A percentile compares a stretch with the other conserved stretches of the same genome.
These are phyloP conservation scores for Leptothorax acervorum DNA, from an alignment of 2,888 invertebrate species.

Conservation along the genomic window DNA sequence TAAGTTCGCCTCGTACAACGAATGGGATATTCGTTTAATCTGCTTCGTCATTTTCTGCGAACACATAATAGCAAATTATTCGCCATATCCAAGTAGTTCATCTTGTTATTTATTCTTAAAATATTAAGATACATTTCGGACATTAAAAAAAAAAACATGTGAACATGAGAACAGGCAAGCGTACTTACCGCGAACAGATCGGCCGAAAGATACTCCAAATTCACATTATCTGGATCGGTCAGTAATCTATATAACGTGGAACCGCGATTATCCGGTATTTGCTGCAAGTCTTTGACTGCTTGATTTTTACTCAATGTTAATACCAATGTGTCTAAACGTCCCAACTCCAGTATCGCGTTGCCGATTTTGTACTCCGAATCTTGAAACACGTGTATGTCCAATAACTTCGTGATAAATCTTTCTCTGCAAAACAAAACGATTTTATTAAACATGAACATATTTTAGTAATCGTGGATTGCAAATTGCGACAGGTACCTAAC, in stretches of 20 bases:
- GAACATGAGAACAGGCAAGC: not conserved
- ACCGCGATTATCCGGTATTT: constrained; percentile 87
- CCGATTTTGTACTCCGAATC: constrained; percentile 86
- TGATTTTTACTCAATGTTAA: constrained; percentile 86
- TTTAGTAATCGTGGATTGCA: not conserved
- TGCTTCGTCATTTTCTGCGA: constrained; percentile 87
- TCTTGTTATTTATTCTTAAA: not conserved
- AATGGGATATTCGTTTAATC: constrained; percentile 86
- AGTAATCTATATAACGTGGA: constrained; percentile 88
- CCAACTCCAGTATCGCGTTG: constrained; percentile 87
- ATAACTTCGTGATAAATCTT: constrained; percentile 86
- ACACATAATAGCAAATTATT: constrained; percentile 9
- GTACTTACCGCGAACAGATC: constrained; percentile 87
- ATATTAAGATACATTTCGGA: not conserved
- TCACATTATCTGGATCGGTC: constrained; percentile 88
- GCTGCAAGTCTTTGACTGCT: constrained; percentile 85
- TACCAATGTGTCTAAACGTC: constrained; percentile 87
- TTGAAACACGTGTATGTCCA: constrained; percentile 87
- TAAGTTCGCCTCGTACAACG: constrained; percentile 84
- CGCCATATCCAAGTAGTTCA: not conserved
- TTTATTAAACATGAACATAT: constrained; percentile 1
- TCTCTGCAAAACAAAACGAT: constrained; percentile 66
- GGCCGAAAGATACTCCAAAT: constrained; percentile 87
- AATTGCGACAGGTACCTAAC: constrained; percentile 68
- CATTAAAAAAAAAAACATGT: not conserved